These are phyloP conservation scores for Lota lota DNA, from an alignment of 2,113 vertebrate species.

Conservation along the genomic window DNA sequence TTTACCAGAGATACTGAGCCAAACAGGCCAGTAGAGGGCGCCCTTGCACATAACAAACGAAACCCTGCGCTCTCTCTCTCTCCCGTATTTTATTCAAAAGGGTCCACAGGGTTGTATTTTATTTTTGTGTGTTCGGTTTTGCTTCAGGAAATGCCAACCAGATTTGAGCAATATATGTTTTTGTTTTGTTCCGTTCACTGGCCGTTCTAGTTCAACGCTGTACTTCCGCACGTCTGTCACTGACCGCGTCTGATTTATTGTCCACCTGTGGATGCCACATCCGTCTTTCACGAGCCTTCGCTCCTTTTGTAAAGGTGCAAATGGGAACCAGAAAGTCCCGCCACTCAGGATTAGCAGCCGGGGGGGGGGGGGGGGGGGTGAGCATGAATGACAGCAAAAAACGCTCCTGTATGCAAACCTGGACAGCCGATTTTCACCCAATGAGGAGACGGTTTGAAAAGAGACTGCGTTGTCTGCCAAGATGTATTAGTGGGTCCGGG, in stretches of 20 bases:
- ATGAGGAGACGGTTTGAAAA: too few relatives aligned
- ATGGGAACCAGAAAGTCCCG: constrained; percentile 27
- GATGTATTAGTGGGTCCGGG: too few relatives aligned
- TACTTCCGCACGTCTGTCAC: background rate
- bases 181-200: background rate
- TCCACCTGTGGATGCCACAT: constrained; percentile 18
- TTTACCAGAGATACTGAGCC: constrained; percentile 40
- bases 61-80: background rate
- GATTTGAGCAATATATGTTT: constrained; percentile 8
- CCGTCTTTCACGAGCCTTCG: constrained; percentile 7
- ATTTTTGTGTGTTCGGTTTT: constrained; percentile 3
- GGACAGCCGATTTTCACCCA: too few relatives aligned
- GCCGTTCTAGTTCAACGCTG: too few relatives aligned
- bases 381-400: too few relatives aligned
- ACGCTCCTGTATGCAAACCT: too few relatives aligned
- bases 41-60: constrained; percentile 44
- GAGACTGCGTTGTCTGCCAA: too few relatives aligned
- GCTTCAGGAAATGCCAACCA: background rate
- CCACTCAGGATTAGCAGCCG: constrained; percentile 13
- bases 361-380: background rate
- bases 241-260: too few relatives aligned
- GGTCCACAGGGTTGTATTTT: too few relatives aligned
- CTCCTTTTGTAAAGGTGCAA: constrained; percentile 9
- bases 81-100: too few relatives aligned
- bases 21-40: constrained; percentile 67